Evolutionary conservation across 2,797 vertebrate species (phyloP).

Genomic region (Bufotes viridis): DNA sequence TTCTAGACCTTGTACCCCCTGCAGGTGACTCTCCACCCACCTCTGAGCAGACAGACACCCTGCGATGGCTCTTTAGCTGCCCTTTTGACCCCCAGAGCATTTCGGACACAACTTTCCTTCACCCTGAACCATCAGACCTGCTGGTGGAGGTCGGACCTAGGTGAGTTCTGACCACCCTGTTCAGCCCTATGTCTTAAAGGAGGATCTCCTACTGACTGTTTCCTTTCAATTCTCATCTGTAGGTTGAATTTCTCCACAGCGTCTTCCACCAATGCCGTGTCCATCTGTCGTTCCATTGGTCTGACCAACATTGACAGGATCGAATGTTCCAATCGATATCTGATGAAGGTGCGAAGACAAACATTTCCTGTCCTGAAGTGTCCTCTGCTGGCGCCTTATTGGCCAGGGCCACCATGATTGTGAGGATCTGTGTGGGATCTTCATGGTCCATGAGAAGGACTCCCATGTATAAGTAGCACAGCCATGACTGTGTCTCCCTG

Average conservation of each 20-base stretch:
- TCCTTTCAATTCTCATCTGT: constrained; percentile 19
- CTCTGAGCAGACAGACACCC: constrained; percentile 73
- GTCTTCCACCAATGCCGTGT: constrained; percentile 87
- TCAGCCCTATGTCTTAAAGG: neutral
- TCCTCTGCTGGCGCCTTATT: no score
- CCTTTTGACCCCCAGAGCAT: constrained; percentile 75
- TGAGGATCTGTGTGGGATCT: no score
- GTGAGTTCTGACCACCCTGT: constrained; percentile 65
- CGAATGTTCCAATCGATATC: constrained; percentile 83
- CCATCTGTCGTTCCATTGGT: constrained; percentile 84
- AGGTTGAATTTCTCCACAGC: constrained; percentile 91
- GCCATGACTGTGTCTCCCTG: no score
- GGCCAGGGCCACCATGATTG: no score
- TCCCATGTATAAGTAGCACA: no score
- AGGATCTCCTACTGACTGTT: neutral
- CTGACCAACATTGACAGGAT: constrained; percentile 79
- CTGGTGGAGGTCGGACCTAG: constrained; percentile 89
- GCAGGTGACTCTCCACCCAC: constrained; percentile 73
- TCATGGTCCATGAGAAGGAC: no score
- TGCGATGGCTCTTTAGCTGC: constrained; percentile 85
- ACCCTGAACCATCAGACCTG: constrained; percentile 69
- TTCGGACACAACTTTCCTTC: constrained; percentile 76
- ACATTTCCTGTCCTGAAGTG: no score
- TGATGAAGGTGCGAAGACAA: constrained; percentile 78
- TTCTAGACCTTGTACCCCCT: neutral